Evolutionary conservation across 2,888 invertebrate species (phyloP), one percentile per base, ranked within the genome.

Genomic region (Phyllotreta striolata): DNA sequence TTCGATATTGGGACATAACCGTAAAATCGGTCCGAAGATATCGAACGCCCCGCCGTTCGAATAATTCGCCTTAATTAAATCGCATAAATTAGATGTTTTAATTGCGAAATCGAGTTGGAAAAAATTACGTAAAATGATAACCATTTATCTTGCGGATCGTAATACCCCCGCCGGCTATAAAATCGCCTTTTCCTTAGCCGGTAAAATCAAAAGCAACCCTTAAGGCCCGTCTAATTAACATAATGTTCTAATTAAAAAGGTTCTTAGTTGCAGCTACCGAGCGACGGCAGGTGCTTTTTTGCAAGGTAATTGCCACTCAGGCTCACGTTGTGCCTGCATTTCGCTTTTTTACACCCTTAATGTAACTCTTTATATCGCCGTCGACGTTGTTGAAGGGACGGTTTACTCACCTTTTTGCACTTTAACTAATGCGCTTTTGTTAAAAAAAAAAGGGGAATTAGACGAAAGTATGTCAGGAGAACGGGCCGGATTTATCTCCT

Each of bases 161-260:
- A n/a, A n/a, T n/a, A n/a, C n/a, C 40, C 41, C 55, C 43, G 6
- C 9, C 6, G 40, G 58, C 34, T 34, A 41, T 59, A 60, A 60
- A 60, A 60, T 60, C 60, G 60, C 24, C 54, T 46, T 60, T 38
- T 13, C 46, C 54, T 44, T 73, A 74, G 74, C 73, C 73, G 72
- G 70, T 75, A 76, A 75, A 75, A 75, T 75, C 74, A 74, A 75
- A 75, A 74, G 71, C 72, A 24, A 71, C 70, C 71, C 75, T 72
- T 72, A 70, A 71, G 75, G 74, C 74, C 75, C 75, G 72, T 75
- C 73, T 74, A 74, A 76, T 76, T 76, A 76, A 73, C 76, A 76
- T 76, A 76, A 76, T 74, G 73, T 74, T 63, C 70, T 76, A 76
- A 76, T 76, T 76, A 76, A 76, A 76, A 72, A 73, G 74, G 67